Percentiles rank a stretch among this genome's conserved stretches.
Conservation (phyloP, 1,140 invertebrate genomes). For the Drosophila triauraria region DNA sequence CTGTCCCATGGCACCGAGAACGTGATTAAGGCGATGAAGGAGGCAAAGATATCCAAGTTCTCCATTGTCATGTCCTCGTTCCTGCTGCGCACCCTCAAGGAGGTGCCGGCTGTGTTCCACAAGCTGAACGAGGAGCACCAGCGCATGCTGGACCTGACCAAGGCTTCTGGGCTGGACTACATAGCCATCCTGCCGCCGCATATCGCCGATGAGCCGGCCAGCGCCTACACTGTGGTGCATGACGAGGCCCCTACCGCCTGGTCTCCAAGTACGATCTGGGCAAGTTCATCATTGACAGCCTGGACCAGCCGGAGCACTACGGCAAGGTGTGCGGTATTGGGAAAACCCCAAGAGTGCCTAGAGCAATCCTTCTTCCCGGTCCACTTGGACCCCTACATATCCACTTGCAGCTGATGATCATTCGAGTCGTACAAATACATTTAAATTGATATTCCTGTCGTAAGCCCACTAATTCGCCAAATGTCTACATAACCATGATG, state of each 20-base stretch:
- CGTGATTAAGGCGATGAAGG: slow-evolving; percentile 92
- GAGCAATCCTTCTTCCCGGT: neutral
- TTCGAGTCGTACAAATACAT: slow-evolving; percentile 48
- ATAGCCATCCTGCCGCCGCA: no score
- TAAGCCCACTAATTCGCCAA: slow-evolving; percentile 23
- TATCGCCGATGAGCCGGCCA: slow-evolving; percentile 86
- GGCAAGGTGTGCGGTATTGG: slow-evolving; percentile 89
- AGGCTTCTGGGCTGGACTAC: slow-evolving; percentile 89
- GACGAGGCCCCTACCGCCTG: slow-evolving; percentile 88
- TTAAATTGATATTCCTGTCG: slow-evolving; percentile 44
- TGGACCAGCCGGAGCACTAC: slow-evolving; percentile 89
- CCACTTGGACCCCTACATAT: neutral
- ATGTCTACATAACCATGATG: slow-evolving; percentile 2
- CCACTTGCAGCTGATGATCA: slow-evolving; percentile 36
- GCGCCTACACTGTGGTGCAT: slow-evolving; percentile 66
- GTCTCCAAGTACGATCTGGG: slow-evolving; percentile 92
- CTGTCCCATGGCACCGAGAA: slow-evolving; percentile 93
- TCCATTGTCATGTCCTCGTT: slow-evolving; percentile 94
- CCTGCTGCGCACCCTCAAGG: slow-evolving; percentile 89
- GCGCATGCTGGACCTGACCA: slow-evolving; percentile 90
- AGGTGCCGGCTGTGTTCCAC: slow-evolving; percentile 90
- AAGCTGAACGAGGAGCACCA: slow-evolving; percentile 91
- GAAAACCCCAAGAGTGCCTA: slow-evolving; percentile 74
- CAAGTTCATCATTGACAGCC: slow-evolving; percentile 90
- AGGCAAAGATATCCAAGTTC: slow-evolving; percentile 88